Conservation (phyloP, 2,888 invertebrate genomes). For the Iselma pallidipennis region DNA sequence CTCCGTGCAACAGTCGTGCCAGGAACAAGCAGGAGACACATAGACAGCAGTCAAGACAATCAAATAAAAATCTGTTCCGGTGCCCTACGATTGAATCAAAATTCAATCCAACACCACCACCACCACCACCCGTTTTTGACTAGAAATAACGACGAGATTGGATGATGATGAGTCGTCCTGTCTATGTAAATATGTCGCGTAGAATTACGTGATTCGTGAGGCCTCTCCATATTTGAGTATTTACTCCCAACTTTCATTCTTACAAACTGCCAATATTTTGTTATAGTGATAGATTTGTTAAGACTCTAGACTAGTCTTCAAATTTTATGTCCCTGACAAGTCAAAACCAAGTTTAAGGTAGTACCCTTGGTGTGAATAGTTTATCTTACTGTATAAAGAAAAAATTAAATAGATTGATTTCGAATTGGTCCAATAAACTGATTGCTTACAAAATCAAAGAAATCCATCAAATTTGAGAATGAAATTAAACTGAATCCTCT, state of each 20-base stretch:
- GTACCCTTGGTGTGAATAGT: no score
- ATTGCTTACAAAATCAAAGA: not conserved
- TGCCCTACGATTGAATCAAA: slow-evolving; percentile 15
- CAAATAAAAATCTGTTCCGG: slow-evolving; percentile 17
- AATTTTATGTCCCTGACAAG: no score
- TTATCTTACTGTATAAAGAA: slow-evolving; percentile 16
- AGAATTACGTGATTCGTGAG: no score
- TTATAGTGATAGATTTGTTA: no score
- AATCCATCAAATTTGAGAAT: not conserved
- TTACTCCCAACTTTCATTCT: slow-evolving; percentile 19
- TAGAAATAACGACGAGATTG: slow-evolving; percentile 21
- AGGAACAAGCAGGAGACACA: slow-evolving; percentile 19
- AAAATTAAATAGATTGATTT: not conserved
- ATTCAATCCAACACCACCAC: not conserved
- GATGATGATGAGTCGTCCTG: slow-evolving; percentile 21
- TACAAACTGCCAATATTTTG: no score
- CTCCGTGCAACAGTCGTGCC: slow-evolving; percentile 13
- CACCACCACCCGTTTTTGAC: no score
- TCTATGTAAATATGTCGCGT: no score
- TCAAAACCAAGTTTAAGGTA: no score
- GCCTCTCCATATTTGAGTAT: slow-evolving; percentile 20
- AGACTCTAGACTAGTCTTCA: no score
- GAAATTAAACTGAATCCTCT: no score
- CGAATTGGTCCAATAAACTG: not conserved
- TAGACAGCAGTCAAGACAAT: slow-evolving; percentile 17